Base-by-base conservation (phyloP, 2,113 vertebrate genomes). In the Ailurus styani region DNA sequence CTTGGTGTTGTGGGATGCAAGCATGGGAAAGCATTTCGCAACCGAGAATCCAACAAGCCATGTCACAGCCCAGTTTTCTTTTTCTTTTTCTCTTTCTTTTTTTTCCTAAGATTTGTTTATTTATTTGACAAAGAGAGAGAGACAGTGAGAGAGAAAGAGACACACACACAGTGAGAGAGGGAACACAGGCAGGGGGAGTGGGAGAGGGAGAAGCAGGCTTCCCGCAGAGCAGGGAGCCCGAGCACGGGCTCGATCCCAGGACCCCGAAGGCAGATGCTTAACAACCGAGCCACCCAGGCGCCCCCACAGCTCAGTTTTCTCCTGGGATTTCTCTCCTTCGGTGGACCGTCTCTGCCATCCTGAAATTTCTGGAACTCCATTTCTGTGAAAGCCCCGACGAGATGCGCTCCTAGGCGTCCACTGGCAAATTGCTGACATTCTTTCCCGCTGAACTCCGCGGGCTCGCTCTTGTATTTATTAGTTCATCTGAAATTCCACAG, bases 401-500 rank as follows among this genome's bases (percentile, higher is more conserved):
- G 91, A 85, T 97, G 89, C 87, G 86, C 87, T 97, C 1, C 21
- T 91, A 77, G 45, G 97, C 57, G 15, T 97, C 98, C 97, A 42
- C 70, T 93, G 78, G 90, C 60, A 92, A 98, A 98, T 90, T 98
- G 91, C 84, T 97, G 87, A 96, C 98, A 97, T 98, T 86, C 97
- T 90, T 98, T 98, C 87, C 94, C 31, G 45, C 90, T 98, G 97
- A 98, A 97, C 91, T 97, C 82, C 45, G 62, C 96, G 91, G 34
- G 47, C 95, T 95, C 14, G 10, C 82, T 96, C 93, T 77, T 60
- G 50, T 90, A 70, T 97, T 97, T 98, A 70, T 95, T 98, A 97
- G 98, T 94, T 98, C 98, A 98, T 98, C 34, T 55, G 92, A 87
- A 97, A 97, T 97, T 97, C 93, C 93, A 3, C 96, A 97, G 97